Evolutionary conservation across 2,888 invertebrate species (phyloP).

Genomic region (Crepidodera aurea): DNA sequence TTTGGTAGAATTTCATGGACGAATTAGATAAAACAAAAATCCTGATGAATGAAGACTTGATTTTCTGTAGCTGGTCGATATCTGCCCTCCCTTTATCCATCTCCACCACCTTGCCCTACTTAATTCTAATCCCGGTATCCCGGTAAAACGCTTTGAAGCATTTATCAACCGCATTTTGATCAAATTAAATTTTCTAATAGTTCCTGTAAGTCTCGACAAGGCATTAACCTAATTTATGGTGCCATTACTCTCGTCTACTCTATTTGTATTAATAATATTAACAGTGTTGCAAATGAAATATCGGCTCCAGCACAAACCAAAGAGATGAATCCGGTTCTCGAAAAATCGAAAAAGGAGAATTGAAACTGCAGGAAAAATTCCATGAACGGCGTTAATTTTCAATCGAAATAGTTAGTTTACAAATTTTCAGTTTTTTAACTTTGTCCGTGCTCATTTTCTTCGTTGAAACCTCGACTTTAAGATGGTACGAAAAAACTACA

Average conservation of each 20-base stretch:
- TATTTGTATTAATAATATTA: slow-evolving; percentile 16
- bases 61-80: too few species aligned
- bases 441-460: too few species aligned
- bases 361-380: neutral
- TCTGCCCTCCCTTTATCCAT: too few species aligned
- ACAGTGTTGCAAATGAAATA: slow-evolving; percentile 25
- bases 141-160: neutral
- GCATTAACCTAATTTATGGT: slow-evolving; percentile 11
- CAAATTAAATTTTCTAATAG: slow-evolving; percentile 14
- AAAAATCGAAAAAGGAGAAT: neutral
- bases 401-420: too few species aligned
- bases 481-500: too few species aligned
- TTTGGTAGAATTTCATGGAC: too few species aligned
- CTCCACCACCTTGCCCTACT: too few species aligned
- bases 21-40: too few species aligned
- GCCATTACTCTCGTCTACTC: slow-evolving; percentile 6
- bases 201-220: slow-evolving; percentile 2
- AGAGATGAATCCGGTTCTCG: neutral
- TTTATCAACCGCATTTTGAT: slow-evolving; percentile 7
- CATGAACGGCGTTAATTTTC: neutral
- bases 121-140: too few species aligned
- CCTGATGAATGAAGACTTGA: too few species aligned
- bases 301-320: slow-evolving; percentile 3
- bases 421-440: too few species aligned
- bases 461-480: too few species aligned